Conservation (phyloP, 2,113 vertebrate species). For the Calidris pugnax region DNA sequence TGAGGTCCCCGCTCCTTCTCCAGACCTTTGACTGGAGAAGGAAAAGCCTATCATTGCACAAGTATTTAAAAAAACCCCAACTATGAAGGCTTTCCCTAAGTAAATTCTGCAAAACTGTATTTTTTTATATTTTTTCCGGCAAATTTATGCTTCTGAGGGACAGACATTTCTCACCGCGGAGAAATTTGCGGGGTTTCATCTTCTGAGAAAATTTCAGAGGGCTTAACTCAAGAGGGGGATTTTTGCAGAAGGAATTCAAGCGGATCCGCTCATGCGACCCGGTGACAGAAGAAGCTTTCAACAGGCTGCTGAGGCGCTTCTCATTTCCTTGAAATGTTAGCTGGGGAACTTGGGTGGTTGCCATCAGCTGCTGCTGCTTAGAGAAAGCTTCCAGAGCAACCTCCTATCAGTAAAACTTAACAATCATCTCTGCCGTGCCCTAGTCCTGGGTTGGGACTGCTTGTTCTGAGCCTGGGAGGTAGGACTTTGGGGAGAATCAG, state of each 20-base stretch:
- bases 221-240: background rate
- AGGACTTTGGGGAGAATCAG: background rate
- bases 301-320: background rate
- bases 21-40: background rate
- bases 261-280: background rate
- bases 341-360: background rate
- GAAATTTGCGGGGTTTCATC: background rate
- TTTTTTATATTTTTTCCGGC: background rate
- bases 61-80: background rate
- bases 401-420: background rate
- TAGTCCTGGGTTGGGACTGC: accelerated
- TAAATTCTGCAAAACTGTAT: background rate
- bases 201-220: background rate
- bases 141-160: background rate
- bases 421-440: background rate
- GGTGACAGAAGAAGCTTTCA: background rate
- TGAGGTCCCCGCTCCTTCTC: background rate
- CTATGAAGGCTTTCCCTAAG: background rate
- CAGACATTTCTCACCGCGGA: background rate
- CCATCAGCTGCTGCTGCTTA: background rate
- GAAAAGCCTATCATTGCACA: background rate
- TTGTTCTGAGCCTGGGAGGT: background rate
- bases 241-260: background rate
- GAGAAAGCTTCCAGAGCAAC: background rate
- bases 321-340: slow-evolving; percentile 39